phyloP scores from a whole-genome alignment of 2,888 invertebrate genomes.

The Ypsolopha scabrella region DNA sequence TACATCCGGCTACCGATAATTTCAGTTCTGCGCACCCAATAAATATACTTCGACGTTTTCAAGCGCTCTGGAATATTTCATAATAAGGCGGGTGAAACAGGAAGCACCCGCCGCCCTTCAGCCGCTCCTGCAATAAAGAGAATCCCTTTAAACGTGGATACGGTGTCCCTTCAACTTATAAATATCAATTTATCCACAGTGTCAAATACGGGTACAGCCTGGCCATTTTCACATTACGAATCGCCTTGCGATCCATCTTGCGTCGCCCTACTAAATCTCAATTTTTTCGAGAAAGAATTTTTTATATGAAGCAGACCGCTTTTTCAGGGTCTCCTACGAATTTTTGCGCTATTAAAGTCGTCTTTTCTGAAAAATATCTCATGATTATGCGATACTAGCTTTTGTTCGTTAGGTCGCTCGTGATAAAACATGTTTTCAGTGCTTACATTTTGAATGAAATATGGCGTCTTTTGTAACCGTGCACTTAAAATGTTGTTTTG shows the following conservation, averaged over 20 bases:
- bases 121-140: conserved; percentile 62
- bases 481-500: conserved; percentile 1
- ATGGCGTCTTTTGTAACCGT: background rate
- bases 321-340: conserved; percentile 4
- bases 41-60: conserved; percentile 67
- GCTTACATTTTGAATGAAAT: too few relatives aligned
- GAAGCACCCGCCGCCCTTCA: conserved; percentile 49
- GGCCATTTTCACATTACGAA: conserved; percentile 59
- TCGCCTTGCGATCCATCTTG: conserved; percentile 43
- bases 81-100: conserved; percentile 60
- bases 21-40: conserved; percentile 48
- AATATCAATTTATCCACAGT: conserved; percentile 67
- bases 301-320: conserved; percentile 19
- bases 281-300: conserved; percentile 30
- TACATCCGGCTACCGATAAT: conserved; percentile 61
- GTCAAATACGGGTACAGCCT: conserved; percentile 57
- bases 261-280: conserved; percentile 33
- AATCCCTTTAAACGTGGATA: conserved; percentile 60
- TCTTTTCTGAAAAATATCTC: background rate
- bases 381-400: too few relatives aligned
- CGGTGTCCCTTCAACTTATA: conserved; percentile 63
- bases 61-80: conserved; percentile 62
- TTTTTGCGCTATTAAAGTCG: background rate
- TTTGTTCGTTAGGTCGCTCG: too few relatives aligned
- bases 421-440: too few relatives aligned